A percentile compares a stretch with the other conserved stretches of the same genome.
phyloP scores from a whole-genome alignment of 2,113 vertebrate genomes.

The Haemorhous mexicanus region DNA sequence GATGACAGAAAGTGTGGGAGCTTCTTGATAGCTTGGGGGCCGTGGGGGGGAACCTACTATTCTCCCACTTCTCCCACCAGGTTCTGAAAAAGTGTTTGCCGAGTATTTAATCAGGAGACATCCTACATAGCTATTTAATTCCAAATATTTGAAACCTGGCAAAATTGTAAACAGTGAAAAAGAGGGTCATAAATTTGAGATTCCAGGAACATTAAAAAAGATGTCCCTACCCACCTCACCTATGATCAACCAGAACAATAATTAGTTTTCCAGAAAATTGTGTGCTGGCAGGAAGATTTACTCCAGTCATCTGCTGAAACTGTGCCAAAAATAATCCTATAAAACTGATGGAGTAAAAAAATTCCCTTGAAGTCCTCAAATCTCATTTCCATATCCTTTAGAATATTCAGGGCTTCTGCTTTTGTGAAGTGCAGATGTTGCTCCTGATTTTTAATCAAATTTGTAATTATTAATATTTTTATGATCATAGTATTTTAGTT shows the following conservation, averaged over 20 bases:
- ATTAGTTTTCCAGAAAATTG: neutral
- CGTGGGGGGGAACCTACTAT: fast-evolving
- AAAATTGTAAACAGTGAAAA: neutral
- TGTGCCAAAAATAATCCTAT: neutral
- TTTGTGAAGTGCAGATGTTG: neutral
- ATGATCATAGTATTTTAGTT: neutral
- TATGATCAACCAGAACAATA: neutral
- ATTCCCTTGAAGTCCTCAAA: neutral
- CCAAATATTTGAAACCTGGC: neutral
- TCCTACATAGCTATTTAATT: neutral
- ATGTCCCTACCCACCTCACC: neutral
- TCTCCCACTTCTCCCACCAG: fast-evolving
- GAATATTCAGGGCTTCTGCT: neutral
- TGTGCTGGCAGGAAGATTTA: neutral
- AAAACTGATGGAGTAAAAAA: neutral
- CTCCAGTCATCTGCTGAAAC: neutral
- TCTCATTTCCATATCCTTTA: neutral
- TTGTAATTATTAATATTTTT: neutral
- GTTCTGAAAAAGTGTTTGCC: neutral
- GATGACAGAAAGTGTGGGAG: neutral
- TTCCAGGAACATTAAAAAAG: neutral
- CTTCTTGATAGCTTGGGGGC: fast-evolving
- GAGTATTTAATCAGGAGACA: neutral
- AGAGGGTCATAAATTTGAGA: neutral
- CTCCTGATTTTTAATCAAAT: neutral